These are phyloP conservation scores for Chamaea fasciata DNA, from an alignment of 2,113 vertebrate species.

Conservation along the genomic window DNA sequence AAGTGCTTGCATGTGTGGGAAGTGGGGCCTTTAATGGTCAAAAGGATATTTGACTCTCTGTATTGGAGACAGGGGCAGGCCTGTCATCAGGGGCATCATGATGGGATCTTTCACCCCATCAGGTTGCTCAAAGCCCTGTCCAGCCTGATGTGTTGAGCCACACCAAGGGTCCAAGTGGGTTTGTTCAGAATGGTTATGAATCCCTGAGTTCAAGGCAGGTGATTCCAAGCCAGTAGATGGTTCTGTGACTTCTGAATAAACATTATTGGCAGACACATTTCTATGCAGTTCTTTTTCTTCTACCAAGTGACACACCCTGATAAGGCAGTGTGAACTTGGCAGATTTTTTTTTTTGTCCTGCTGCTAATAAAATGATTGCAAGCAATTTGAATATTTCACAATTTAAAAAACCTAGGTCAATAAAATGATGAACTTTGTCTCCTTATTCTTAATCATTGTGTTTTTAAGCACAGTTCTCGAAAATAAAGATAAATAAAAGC, in stretches of 20 bases:
- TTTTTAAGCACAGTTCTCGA: neutral
- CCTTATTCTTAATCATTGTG: neutral
- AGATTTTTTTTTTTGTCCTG: neutral
- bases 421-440: neutral
- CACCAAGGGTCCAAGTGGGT: no score
- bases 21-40: neutral
- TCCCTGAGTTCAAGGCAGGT: neutral
- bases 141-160: neutral
- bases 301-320: neutral
- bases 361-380: neutral
- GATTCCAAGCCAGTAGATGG: neutral
- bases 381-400: neutral
- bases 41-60: neutral
- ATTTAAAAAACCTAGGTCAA: neutral
- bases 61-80: neutral
- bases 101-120: neutral
- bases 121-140: neutral
- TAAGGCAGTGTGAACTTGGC: neutral
- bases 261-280: neutral
- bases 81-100: neutral
- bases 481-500: fast-evolving
- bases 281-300: neutral
- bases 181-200: neutral
- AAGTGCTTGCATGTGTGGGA: neutral
- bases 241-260: neutral